These are phyloP conservation scores for Tenodera sinensis DNA, from an alignment of 2,888 invertebrate genomes.

Conservation along the genomic window DNA sequence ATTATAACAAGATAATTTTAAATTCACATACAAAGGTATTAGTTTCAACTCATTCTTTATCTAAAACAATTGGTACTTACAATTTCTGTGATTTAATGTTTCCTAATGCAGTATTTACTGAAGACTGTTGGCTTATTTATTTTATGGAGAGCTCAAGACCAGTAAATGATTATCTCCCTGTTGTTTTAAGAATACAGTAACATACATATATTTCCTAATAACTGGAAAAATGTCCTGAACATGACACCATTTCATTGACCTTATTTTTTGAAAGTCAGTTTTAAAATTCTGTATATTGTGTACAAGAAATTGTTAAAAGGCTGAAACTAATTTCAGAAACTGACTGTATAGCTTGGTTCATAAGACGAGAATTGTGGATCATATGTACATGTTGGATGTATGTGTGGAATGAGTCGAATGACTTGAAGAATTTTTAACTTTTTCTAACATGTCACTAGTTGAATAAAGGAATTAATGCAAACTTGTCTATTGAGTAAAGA, in stretches of 20 bases:
- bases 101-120: not conserved
- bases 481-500: not conserved
- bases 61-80: not conserved
- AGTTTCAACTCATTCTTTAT: not conserved
- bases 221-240: not conserved
- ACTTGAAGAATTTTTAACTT: not conserved
- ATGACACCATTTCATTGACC: not conserved
- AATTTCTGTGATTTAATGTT: not conserved
- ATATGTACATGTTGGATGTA: not conserved
- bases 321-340: not conserved
- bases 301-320: not conserved
- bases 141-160: not conserved
- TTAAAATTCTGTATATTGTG: not conserved
- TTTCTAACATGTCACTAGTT: not conserved
- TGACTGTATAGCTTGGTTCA: not conserved
- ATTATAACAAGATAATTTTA: not conserved
- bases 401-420: not conserved
- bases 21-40: not conserved
- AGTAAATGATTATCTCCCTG: not conserved
- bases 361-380: not conserved
- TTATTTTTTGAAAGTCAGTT: not conserved
- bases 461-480: not conserved
- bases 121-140: not conserved
- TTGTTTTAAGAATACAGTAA: not conserved
- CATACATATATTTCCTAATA: not conserved